phyloP scores from a whole-genome alignment of 2,113 vertebrate genomes.

The Cyprinodon tularosa region DNA sequence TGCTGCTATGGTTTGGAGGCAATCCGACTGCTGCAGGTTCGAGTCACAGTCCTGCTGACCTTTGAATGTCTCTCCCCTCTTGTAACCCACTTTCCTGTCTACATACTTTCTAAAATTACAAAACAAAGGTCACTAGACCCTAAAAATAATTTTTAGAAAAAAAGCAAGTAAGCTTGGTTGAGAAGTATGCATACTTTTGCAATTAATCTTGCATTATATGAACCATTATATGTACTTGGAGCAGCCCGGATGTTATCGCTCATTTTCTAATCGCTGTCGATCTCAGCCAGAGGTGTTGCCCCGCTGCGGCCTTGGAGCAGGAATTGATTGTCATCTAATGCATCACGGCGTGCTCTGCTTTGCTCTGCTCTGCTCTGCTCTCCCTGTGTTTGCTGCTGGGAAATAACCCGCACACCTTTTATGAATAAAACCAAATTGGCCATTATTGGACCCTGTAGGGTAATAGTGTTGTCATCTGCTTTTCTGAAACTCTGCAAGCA shows the following conservation, averaged over 20 bases:
- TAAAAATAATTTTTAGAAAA: no score
- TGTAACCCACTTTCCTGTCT: no score
- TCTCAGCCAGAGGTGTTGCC: conserved; percentile 21
- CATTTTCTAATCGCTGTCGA: conserved; percentile 31
- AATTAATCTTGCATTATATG: conserved; percentile 3
- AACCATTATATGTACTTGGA: not conserved
- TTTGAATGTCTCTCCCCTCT: no score
- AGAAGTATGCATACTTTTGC: not conserved
- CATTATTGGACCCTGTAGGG: conserved; percentile 45
- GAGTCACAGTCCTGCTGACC: no score
- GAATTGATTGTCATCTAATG: conserved; percentile 43
- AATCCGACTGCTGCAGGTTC: no score
- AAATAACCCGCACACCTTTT: conserved; percentile 37
- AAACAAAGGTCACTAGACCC: no score
- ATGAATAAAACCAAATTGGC: conserved; percentile 47
- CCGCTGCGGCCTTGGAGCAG: conserved; percentile 18
- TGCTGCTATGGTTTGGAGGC: no score
- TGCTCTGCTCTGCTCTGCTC: conserved; percentile 25
- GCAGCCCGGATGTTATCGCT: conserved; percentile 19
- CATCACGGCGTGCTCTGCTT: conserved; percentile 33
- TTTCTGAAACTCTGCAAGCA: conserved; percentile 26
- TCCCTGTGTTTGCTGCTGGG: conserved; percentile 24
- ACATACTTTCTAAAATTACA: no score
- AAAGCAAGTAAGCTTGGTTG: not conserved
- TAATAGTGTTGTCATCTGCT: conserved; percentile 52